These are phyloP conservation scores for Parus major DNA, from an alignment of 2,113 vertebrate species.

Conservation along the genomic window DNA sequence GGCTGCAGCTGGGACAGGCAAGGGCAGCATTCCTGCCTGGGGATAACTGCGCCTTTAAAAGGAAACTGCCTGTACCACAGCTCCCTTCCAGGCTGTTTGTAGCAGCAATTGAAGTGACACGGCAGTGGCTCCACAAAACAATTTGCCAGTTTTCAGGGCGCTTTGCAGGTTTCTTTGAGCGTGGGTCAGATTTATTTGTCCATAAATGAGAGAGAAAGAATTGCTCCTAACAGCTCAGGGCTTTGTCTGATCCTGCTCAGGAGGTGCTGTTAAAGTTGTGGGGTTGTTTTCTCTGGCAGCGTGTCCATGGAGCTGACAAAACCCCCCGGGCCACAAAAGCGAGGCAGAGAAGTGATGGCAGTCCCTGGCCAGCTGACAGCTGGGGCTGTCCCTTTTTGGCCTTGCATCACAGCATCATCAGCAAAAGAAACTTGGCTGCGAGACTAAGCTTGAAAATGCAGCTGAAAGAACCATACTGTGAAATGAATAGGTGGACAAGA, in stretches of 20 bases:
- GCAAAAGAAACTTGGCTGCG: not conserved
- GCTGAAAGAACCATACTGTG: not conserved
- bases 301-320: constrained; percentile 44
- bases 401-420: not conserved
- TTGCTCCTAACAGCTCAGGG: not conserved
- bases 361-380: constrained; percentile 9
- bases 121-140: not conserved
- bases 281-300: constrained; percentile 31
- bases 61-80: not conserved
- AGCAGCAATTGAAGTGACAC: not conserved
- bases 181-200: not conserved
- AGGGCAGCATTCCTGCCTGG: not conserved
- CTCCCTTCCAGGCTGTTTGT: not conserved
- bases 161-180: not conserved
- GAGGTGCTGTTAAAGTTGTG: not conserved
- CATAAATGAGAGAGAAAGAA: not conserved
- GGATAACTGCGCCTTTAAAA: not conserved
- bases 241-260: not conserved
- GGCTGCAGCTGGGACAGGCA: not conserved
- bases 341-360: not conserved
- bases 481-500: constrained; percentile 11
- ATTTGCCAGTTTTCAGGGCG: not conserved
- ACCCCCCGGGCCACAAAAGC: not conserved
- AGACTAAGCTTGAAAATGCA: not conserved
- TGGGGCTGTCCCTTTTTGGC: not conserved